Conservation (phyloP, 2,113 vertebrate species). For the Lagopus muta region DNA sequence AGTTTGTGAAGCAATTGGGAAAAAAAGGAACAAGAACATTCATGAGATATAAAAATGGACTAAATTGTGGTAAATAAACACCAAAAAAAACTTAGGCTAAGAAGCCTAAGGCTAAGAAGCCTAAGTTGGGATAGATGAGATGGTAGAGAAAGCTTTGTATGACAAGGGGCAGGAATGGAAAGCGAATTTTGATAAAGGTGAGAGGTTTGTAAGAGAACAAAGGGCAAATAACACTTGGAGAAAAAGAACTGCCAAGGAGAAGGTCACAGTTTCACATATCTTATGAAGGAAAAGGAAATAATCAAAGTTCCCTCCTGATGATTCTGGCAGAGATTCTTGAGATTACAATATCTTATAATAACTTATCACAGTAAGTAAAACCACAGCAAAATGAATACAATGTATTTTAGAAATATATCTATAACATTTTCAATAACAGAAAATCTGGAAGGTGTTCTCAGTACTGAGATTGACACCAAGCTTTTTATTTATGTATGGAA, state of each 20-base stretch:
- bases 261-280: background rate
- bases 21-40: background rate
- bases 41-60: background rate
- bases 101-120: background rate
- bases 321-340: background rate
- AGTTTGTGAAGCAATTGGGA: background rate
- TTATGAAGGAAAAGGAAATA: background rate
- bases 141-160: accelerated
- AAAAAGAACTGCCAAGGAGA: background rate
- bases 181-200: background rate
- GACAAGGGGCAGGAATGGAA: background rate
- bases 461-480: background rate
- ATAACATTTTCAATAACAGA: background rate
- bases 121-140: background rate
- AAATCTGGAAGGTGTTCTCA: accelerated
- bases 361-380: background rate
- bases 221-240: background rate
- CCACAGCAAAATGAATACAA: background rate
- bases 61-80: background rate
- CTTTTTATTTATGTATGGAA: background rate
- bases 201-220: background rate
- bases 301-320: background rate
- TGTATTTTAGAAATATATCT: background rate
- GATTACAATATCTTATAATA: too few species aligned
- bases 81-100: too few species aligned